Evolutionary conservation across 2,888 invertebrate genomes (phyloP), one percentile per base, ranked within the genome.

Genomic region (Cybosia mesomella): DNA sequence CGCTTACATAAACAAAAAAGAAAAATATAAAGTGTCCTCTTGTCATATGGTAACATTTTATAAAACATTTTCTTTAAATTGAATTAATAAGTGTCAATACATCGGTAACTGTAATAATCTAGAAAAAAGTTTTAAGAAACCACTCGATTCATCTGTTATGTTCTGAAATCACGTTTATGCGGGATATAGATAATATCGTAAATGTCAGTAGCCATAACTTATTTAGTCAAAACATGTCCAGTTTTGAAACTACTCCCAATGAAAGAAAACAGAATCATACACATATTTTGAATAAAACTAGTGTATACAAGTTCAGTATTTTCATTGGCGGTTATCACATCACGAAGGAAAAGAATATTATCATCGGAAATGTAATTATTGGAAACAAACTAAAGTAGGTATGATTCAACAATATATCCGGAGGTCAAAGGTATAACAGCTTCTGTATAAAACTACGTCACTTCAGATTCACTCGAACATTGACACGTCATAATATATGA

Each of bases 401-500:
- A 59, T 61, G 64, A 64, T 67, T 67, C 54, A 58, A 60, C 68
- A 64, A 61, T 57, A 59, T 60, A 70, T 39, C 59, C 13, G 54
- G 32, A 63, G 70, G 72, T 74, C 67, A 76, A 67, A 80, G 70
- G 64, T 73, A 24, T 24, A 62, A 63, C 62, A 66, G 57, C 55
- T 67, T 60, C 78, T 68, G 64, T 61, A 34, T 64, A 69, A 24
- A 58, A 53, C 61, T 58, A 55, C 69, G 79, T 82, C 77, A 82
- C 67, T 54, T 64, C 61, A 58, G 68, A 74, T 78, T 83, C 76
- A 69, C 73, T 70, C 74, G 60, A 70, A 73, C 72, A 66, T 67
- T 72, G 79, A 76, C 75, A 79, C 71, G 78, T 82, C 83, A 82
- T 76, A 79, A 79, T 32, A 58, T 77, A 83, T 83, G 85, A 86